Percentiles rank a stretch among this genome's conserved stretches.
These are phyloP conservation scores for Crypturellus tataupa DNA, from an alignment of 2,797 vertebrate species.

Conservation along the genomic window DNA sequence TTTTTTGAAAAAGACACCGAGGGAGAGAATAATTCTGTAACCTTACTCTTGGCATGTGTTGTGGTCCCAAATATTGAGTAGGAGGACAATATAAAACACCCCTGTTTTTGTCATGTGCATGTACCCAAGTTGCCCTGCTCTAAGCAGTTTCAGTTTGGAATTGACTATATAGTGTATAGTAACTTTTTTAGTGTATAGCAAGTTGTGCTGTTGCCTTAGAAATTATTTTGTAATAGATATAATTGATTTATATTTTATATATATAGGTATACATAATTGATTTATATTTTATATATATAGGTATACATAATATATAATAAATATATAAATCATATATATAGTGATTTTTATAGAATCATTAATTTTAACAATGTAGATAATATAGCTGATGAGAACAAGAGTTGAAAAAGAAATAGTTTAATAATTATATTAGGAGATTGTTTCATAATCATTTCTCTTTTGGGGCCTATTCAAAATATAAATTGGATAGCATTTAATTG, in stretches of 20 bases:
- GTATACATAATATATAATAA: no score
- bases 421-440: not conserved
- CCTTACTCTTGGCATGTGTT: not conserved
- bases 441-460: not conserved
- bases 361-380: not conserved
- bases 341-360: not conserved
- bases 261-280: no score
- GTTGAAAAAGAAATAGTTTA: not conserved
- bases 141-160: not conserved
- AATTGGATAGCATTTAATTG: constrained; percentile 4
- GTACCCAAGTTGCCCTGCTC: not conserved
- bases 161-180: not conserved
- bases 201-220: not conserved
- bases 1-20: no score
- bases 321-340: not conserved
- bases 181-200: not conserved
- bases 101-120: accelerated
- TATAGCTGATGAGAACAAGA: not conserved
- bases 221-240: not conserved
- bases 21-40: not conserved
- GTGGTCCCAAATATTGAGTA: not conserved
- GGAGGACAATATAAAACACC: not conserved
- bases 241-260: not conserved
- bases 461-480: not conserved
- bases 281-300: no score